These are phyloP conservation scores for Gambusia affinis DNA, from an alignment of 2,113 vertebrate genomes.

Conservation along the genomic window DNA sequence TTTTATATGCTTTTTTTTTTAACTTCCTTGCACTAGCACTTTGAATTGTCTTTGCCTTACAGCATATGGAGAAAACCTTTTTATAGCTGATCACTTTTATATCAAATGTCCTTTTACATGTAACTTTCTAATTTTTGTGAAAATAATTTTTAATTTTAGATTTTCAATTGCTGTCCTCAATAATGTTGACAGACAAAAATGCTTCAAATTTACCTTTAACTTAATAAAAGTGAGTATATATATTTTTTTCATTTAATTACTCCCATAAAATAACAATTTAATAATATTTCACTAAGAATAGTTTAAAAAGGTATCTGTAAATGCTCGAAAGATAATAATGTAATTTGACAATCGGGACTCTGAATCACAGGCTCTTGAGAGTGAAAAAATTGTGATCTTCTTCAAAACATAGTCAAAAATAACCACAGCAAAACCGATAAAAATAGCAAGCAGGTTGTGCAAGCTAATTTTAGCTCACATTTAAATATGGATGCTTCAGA, in stretches of 20 bases:
- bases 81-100: too few species aligned
- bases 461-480: slow-evolving; percentile 31
- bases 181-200: not conserved
- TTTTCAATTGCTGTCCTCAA: not conserved
- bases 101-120: not conserved
- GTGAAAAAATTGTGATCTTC: not conserved
- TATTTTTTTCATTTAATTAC: too few species aligned
- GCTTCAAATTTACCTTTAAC: not conserved
- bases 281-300: too few species aligned
- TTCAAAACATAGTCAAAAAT: not conserved
- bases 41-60: too few species aligned
- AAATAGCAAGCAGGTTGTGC: slow-evolving; percentile 31
- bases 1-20: too few species aligned
- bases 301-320: too few species aligned
- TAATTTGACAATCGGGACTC: not conserved
- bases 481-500: slow-evolving; percentile 7
- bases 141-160: not conserved
- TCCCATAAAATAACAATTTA: too few species aligned
- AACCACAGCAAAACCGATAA: slow-evolving; percentile 19
- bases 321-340: slow-evolving; percentile 1
- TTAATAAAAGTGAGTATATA: not conserved
- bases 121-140: not conserved
- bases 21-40: too few species aligned
- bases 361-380: not conserved
- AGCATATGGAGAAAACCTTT: too few species aligned